These are phyloP conservation scores for Ptychobarbus kaznakovi DNA, from an alignment of 2,797 vertebrate genomes.

Conservation along the genomic window DNA sequence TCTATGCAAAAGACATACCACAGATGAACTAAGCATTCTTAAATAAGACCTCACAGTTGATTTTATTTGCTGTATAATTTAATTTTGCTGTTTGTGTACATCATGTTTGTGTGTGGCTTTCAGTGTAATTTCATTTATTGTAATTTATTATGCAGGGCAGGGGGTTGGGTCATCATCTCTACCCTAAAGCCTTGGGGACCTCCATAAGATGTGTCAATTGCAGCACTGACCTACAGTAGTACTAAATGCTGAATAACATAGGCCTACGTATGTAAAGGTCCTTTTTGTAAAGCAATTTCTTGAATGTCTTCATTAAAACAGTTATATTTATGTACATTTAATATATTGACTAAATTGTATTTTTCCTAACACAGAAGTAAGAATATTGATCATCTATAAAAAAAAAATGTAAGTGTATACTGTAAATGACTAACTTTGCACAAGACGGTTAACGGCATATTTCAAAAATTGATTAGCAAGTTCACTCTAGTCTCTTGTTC, in stretches of 20 bases:
- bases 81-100: background rate
- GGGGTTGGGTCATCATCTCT: background rate
- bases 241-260: background rate
- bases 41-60: background rate
- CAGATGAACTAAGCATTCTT: background rate
- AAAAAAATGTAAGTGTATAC: background rate
- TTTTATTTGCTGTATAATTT: background rate
- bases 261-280: background rate
- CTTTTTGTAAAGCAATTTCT: background rate
- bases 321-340: slow-evolving; percentile 32
- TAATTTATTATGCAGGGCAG: slow-evolving; percentile 15
- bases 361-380: background rate
- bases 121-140: background rate
- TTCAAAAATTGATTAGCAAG: background rate
- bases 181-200: background rate
- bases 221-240: background rate
- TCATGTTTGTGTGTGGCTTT: background rate
- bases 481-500: background rate
- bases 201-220: background rate
- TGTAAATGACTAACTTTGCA: slow-evolving; percentile 1
- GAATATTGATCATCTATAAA: background rate
- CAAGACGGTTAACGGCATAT: background rate
- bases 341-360: slow-evolving; percentile 25
- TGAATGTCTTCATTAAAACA: slow-evolving; percentile 14
- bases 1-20: background rate